phyloP scores from a whole-genome alignment of 2,888 invertebrate genomes.

The Lepidocyrtinus sp. region DNA sequence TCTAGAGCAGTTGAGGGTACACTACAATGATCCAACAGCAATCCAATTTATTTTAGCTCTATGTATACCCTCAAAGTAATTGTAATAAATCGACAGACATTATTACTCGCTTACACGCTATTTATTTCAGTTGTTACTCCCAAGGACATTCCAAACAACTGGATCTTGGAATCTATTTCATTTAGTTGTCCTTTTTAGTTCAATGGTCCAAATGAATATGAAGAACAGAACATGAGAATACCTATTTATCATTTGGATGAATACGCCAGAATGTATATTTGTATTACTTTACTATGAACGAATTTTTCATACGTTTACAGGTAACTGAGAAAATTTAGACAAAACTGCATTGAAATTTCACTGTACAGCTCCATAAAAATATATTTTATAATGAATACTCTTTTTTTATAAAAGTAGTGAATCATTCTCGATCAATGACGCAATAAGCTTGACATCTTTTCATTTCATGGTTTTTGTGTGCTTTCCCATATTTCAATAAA shows the following conservation, averaged over 20 bases:
- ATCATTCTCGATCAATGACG: too few species aligned
- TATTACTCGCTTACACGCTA: neutral
- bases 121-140: neutral
- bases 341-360: too few species aligned
- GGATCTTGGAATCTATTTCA: too few species aligned
- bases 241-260: neutral
- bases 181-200: neutral
- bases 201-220: neutral
- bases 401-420: conserved; percentile 21
- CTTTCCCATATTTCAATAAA: neutral
- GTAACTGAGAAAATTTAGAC: too few species aligned
- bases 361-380: too few species aligned
- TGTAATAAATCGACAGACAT: conserved; percentile 19
- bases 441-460: too few species aligned
- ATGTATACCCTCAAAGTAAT: neutral
- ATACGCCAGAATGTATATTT: neutral
- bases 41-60: neutral
- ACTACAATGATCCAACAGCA: neutral
- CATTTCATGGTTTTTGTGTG: neutral
- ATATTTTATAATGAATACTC: too few species aligned
- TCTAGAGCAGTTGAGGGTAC: neutral
- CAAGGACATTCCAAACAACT: too few species aligned
- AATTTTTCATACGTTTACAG: too few species aligned
- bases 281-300: neutral
- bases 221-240: neutral